Evolutionary conservation across 1,140 invertebrate genomes (phyloP), one percentile per base, ranked within the genome.

Genomic region (Eupristina koningsbergeri): DNA sequence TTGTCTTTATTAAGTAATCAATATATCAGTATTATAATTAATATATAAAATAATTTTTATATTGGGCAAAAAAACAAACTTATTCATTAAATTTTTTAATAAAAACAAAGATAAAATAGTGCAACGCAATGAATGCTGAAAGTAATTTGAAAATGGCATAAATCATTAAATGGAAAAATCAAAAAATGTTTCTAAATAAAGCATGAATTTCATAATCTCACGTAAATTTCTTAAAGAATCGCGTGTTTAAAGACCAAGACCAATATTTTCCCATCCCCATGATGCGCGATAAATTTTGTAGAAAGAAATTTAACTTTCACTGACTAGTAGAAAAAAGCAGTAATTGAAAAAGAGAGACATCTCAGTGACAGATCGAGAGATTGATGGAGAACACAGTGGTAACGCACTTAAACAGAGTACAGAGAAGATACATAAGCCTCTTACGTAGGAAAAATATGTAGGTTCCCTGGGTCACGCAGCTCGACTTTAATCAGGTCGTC

Each of bases 271-370:
- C 36, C 5, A 61, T 26, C 74, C 31, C n/a, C 34, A 31, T 34
- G 19, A 61, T 8, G 31, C 39, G 29, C 41, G 73, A 50, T 29
- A n/a, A 73, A 39, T 9, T 2, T 34, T 31, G 36, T 64, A 64
- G 61, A 78, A 64, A 39, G 29, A 64, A 64, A 19, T 78, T 63
- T 26, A 64, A 78, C 76, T 78, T 78, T 78, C 76, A 78, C 76
- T 78, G 36, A 0, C 31, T 50, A 61, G 39, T 77, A 22, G 36
- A 71, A 71, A 41, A 36, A 71, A n/a, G n/a, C n/a, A n/a, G n/a
- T n/a, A n/a, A n/a, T n/a, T n/a, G n/a, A n/a, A n/a, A n/a, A n/a
- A 71, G 39, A 41, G 11, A 31, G 36, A 17, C 26, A 3, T 6
- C 26, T 58, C 31, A n/a, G 3, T 29, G 50, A 9, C 26, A 39